These are phyloP conservation scores for Netta rufina DNA, from an alignment of 2,797 vertebrate genomes.

Conservation along the genomic window DNA sequence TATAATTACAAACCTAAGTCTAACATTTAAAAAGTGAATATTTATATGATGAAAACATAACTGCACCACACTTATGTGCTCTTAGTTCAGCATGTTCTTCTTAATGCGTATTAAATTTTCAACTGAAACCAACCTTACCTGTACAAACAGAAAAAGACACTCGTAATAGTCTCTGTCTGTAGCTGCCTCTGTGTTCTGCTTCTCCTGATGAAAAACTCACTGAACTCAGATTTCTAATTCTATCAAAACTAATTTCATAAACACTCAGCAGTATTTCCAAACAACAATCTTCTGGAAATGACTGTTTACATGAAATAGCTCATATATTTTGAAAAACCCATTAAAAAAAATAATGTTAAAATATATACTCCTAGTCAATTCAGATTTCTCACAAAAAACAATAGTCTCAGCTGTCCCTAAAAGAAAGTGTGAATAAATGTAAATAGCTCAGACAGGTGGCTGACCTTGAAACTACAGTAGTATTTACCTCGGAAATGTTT, in stretches of 20 bases:
- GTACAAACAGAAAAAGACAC: not conserved
- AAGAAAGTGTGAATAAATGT: slow-evolving; percentile 27
- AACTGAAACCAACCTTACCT: not conserved
- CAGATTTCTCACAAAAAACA: not conserved
- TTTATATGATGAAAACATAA: not conserved
- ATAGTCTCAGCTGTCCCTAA: not conserved
- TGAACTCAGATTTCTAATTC: not conserved
- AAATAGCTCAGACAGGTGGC: not conserved
- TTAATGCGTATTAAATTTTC: not conserved
- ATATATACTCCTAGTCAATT: not conserved
- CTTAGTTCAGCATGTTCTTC: not conserved
- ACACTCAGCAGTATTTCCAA: not conserved
- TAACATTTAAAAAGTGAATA: not conserved
- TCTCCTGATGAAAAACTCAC: not conserved
- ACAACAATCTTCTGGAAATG: not conserved
- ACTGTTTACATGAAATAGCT: not conserved
- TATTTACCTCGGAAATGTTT: slow-evolving; percentile 96
- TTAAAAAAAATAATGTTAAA: not conserved
- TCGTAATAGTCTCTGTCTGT: not conserved
- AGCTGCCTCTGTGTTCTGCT: not conserved
- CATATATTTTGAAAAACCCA: not conserved
- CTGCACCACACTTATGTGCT: not conserved
- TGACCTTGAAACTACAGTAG: slow-evolving; percentile 26
- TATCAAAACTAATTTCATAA: not conserved
- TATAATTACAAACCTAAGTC: not conserved